Evolutionary conservation across 2,888 invertebrate genomes (phyloP).

Genomic region (Macrosoma leucophasiata): DNA sequence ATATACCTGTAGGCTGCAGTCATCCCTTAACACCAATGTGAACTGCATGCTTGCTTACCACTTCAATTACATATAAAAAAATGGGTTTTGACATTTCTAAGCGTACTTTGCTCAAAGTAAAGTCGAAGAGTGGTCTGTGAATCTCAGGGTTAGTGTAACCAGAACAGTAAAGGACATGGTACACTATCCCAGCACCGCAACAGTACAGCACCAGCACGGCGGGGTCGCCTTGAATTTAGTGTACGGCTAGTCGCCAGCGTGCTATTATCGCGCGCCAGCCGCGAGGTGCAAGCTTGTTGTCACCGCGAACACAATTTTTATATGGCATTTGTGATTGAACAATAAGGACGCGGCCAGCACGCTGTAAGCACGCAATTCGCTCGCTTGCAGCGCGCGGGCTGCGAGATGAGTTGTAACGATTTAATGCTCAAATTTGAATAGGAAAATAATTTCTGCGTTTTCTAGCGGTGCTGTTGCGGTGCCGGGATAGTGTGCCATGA

Average conservation of each 20-base stretch:
- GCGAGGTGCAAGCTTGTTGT: constrained; percentile 1
- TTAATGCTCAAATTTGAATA: neutral
- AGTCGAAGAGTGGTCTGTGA: no score
- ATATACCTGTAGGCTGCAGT: no score
- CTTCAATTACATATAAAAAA: no score
- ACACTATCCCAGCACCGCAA: neutral
- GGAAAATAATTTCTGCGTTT: neutral
- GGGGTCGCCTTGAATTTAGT: constrained; percentile 6
- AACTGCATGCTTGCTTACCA: no score
- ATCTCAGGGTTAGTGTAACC: no score
- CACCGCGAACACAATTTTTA: constrained; percentile 1
- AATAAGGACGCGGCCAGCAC: no score
- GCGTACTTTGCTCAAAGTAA: no score
- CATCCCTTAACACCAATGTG: no score
- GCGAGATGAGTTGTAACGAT: neutral
- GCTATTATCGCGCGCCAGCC: neutral
- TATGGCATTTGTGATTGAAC: constrained; percentile 3
- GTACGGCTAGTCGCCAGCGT: constrained; percentile 3
- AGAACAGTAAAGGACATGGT: neutral
- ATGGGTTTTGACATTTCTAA: no score
- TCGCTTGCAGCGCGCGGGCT: no score
- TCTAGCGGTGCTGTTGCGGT: neutral
- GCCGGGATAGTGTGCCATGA: neutral
- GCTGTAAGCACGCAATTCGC: no score
- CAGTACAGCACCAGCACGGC: no score